Conservation (phyloP, 1,140 invertebrate genomes). For the Drosophila biarmipes region DNA sequence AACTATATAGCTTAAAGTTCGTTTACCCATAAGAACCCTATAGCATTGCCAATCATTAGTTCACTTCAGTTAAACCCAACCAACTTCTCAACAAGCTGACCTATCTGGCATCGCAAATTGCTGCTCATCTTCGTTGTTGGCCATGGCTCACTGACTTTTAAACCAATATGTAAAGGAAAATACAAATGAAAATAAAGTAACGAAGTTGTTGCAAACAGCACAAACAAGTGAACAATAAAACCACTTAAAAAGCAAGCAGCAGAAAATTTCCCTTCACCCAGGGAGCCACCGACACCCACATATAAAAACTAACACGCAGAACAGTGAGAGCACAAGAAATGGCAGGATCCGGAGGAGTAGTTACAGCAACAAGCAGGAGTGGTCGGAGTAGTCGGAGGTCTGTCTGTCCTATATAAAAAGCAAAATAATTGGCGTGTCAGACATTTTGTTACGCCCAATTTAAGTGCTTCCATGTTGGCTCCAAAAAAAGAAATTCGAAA, state of each 20-base stretch:
- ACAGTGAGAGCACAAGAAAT: constrained; percentile 38
- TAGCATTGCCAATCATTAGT: constrained; percentile 8
- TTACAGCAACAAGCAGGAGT: constrained; percentile 34
- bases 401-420: constrained; percentile 67
- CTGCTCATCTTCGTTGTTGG: constrained; percentile 38
- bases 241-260: constrained; percentile 69
- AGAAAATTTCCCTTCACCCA: constrained; percentile 28
- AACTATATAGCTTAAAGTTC: neutral
- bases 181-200: constrained; percentile 45
- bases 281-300: constrained; percentile 21
- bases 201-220: constrained; percentile 40
- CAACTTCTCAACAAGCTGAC: constrained; percentile 40
- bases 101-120: constrained; percentile 33
- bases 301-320: constrained; percentile 74
- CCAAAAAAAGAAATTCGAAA: constrained; percentile 7
- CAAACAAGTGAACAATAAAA: constrained; percentile 73
- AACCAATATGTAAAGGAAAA: constrained; percentile 36
- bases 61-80: constrained; percentile 5
- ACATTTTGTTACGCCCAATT: constrained; percentile 81
- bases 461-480: constrained; percentile 67
- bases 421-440: constrained; percentile 80
- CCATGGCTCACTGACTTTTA: constrained; percentile 51
- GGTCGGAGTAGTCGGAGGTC: constrained; percentile 28
- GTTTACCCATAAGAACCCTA: neutral
- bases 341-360: constrained; percentile 14